Conservation (phyloP, 1,140 invertebrate species). For the Brachionus manjavacas region DNA sequence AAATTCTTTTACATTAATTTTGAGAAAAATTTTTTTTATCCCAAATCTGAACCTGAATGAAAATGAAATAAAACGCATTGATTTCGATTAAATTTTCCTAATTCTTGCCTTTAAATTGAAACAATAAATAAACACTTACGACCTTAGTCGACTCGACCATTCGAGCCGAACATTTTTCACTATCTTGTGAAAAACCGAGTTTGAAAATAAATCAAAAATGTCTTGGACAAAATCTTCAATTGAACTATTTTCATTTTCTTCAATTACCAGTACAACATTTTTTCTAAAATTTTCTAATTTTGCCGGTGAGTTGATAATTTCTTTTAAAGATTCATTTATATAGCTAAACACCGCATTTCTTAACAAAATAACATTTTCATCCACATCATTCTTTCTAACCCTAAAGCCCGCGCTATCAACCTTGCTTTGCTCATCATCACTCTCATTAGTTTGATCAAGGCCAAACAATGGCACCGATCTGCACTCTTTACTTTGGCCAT, state of each 20-base stretch:
- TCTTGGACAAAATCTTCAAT: neutral
- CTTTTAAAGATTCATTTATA: neutral
- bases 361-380: neutral
- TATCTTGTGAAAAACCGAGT: conserved; percentile 11
- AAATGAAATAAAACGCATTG: neutral
- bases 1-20: too few species aligned
- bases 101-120: neutral
- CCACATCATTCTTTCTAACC: neutral
- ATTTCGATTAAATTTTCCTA: neutral
- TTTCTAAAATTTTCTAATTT: neutral
- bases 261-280: neutral
- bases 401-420: neutral
- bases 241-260: neutral
- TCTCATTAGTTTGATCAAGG: neutral
- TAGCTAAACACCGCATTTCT: neutral
- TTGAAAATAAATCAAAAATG: neutral
- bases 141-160: conserved; percentile 21
- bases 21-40: too few species aligned
- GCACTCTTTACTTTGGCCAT: neutral
- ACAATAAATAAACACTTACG: neutral
- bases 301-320: neutral
- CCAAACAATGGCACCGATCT: neutral
- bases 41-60: neutral
- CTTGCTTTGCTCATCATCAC: neutral
- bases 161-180: neutral